phyloP scores from a whole-genome alignment of 2,113 vertebrate species.

The Perccottus glenii region DNA sequence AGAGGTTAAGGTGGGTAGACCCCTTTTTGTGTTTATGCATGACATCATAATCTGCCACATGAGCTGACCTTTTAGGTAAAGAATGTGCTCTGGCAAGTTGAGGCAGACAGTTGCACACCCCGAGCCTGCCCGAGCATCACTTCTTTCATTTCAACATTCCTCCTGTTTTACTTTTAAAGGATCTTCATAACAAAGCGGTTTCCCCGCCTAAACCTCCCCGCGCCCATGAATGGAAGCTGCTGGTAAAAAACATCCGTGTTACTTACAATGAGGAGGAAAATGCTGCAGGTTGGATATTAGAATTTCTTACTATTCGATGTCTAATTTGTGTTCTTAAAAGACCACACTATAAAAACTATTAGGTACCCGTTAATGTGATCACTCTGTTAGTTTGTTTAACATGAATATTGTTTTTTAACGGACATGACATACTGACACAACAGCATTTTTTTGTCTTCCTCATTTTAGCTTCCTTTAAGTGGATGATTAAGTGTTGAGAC shows the following conservation, averaged over 20 bases:
- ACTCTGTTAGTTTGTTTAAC: too few relatives aligned
- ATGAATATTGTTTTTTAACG: too few relatives aligned
- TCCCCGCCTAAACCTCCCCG: constrained; percentile 94
- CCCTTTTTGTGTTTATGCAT: neutral
- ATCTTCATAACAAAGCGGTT: constrained; percentile 61
- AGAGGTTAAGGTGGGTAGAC: constrained; percentile 80
- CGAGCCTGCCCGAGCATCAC: neutral
- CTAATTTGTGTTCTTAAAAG: too few relatives aligned
- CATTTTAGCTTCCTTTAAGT: too few relatives aligned
- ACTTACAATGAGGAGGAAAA: constrained; percentile 66
- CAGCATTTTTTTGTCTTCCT: too few relatives aligned
- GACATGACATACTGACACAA: too few relatives aligned
- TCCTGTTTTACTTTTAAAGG: constrained; percentile 55
- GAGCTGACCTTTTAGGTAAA: neutral
- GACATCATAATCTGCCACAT: neutral
- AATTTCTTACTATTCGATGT: neutral
- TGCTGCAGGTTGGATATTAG: constrained; percentile 81
- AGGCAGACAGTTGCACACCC: neutral
- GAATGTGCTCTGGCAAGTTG: neutral
- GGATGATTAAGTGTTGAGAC: too few relatives aligned
- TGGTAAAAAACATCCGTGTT: constrained; percentile 86
- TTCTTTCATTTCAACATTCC: neutral
- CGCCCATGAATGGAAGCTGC: constrained; percentile 90
- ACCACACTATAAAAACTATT: too few relatives aligned
- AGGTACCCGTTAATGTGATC: too few relatives aligned